These are phyloP conservation scores for Trachymyrmex septentrionalis DNA, from an alignment of 1,140 invertebrate genomes.

Conservation along the genomic window DNA sequence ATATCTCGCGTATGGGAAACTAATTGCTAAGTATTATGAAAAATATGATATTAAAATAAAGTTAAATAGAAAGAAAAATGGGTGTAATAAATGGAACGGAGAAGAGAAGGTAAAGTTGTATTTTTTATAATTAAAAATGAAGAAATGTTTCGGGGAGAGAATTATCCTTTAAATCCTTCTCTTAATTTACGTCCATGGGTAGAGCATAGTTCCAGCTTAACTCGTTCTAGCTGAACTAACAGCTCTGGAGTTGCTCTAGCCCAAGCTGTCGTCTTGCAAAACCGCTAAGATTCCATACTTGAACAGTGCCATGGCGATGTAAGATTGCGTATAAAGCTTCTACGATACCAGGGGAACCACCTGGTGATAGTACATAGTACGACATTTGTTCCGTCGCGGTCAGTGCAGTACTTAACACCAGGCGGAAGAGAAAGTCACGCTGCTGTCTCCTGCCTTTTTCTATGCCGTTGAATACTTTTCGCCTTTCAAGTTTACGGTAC, in stretches of 20 bases:
- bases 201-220: not conserved
- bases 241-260: not conserved
- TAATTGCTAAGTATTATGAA: no score
- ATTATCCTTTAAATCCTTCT: no score
- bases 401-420: conserved; percentile 69
- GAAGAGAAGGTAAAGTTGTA: no score
- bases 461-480: not conserved
- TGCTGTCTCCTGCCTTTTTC: conserved; percentile 3
- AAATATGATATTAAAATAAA: no score
- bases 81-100: no score
- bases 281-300: conserved; percentile 17
- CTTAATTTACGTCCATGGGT: no score
- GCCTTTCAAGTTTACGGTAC: conserved; percentile 42
- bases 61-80: no score
- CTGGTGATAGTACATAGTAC: not conserved
- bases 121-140: no score
- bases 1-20: no score
- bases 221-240: not conserved
- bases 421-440: conserved; percentile 77
- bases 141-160: no score
- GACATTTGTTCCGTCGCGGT: conserved; percentile 69
- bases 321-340: conserved; percentile 37
- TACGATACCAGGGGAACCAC: conserved; percentile 1
- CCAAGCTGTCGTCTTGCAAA: not conserved
- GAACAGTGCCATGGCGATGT: not conserved